Evolutionary conservation across 2,888 invertebrate genomes (phyloP).

Genomic region (Sinhomidia bicolor): DNA sequence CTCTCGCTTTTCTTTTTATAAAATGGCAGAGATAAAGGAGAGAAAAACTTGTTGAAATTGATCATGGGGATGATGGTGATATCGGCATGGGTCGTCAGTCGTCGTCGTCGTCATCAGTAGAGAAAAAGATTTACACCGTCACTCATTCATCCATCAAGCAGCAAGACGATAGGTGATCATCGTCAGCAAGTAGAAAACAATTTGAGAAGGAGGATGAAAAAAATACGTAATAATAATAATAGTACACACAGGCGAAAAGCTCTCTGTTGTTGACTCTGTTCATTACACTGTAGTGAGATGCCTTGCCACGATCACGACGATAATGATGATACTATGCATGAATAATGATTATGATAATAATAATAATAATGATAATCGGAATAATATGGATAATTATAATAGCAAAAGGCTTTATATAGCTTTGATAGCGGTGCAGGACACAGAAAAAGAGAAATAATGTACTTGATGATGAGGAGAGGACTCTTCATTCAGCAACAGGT

Average conservation of each 20-base stretch:
- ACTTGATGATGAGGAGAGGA: background rate
- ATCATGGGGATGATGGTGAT: constrained; percentile 57
- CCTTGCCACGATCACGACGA: constrained; percentile 7
- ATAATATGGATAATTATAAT: constrained; percentile 44
- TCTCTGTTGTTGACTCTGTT: background rate
- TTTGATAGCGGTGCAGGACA: constrained; percentile 5
- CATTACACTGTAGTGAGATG: constrained; percentile 2
- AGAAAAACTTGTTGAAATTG: constrained; percentile 62
- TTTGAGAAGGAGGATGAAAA: constrained; percentile 1
- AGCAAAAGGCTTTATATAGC: background rate
- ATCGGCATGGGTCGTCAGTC: constrained; percentile 54
- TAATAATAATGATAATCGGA: constrained; percentile 45
- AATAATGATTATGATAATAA: constrained; percentile 41
- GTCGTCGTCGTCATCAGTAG: background rate
- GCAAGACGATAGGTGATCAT: constrained; percentile 40
- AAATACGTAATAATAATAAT: background rate
- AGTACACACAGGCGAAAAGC: background rate
- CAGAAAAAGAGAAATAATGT: background rate
- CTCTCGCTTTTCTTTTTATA: constrained; percentile 9
- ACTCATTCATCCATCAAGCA: constrained; percentile 62
- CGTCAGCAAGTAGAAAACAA: constrained; percentile 5
- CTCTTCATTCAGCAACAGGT: constrained; percentile 43
- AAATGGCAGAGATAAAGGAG: background rate
- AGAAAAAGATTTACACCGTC: constrained; percentile 43
- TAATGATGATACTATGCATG: constrained; percentile 44